Conservation (phyloP, 2,113 vertebrate genomes). For the Echinops telfairi region DNA sequence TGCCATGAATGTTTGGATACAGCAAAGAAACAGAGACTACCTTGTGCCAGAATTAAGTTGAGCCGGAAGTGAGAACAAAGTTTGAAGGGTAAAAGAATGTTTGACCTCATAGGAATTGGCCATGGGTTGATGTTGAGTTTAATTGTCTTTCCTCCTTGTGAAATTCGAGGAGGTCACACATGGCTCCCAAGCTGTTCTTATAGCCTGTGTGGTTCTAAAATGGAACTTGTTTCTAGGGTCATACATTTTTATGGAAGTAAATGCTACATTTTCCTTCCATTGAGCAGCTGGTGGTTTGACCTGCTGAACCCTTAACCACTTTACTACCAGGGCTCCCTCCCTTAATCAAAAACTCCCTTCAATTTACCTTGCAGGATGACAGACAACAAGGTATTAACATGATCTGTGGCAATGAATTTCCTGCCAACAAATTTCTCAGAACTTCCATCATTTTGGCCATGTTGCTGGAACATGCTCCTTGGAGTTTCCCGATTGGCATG, state of each 20-base stretch:
- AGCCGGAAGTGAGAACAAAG: no score
- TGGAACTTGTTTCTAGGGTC: background rate
- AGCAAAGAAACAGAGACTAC: no score
- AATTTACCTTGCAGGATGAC: conserved; percentile 43
- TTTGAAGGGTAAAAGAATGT: no score
- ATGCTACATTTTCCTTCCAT: background rate
- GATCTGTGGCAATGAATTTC: conserved; percentile 28
- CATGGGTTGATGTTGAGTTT: no score
- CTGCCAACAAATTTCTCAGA: conserved; percentile 61
- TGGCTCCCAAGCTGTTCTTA: no score
- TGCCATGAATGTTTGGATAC: no score
- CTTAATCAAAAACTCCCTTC: conserved; percentile 57
- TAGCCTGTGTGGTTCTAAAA: background rate
- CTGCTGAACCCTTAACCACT: background rate
- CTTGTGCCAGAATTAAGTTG: no score
- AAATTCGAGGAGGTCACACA: background rate
- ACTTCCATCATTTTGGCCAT: conserved; percentile 62
- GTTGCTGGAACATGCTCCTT: conserved; percentile 45
- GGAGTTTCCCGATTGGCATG: conserved; percentile 10
- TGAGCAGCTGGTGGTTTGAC: background rate
- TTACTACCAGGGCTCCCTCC: background rate
- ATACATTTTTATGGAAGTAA: background rate
- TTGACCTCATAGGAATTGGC: no score
- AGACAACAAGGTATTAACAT: background rate
- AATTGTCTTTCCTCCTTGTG: no score